Percentiles rank a stretch among this genome's conserved stretches.
Conservation (phyloP, 2,113 vertebrate species). For the Anser cygnoides region DNA sequence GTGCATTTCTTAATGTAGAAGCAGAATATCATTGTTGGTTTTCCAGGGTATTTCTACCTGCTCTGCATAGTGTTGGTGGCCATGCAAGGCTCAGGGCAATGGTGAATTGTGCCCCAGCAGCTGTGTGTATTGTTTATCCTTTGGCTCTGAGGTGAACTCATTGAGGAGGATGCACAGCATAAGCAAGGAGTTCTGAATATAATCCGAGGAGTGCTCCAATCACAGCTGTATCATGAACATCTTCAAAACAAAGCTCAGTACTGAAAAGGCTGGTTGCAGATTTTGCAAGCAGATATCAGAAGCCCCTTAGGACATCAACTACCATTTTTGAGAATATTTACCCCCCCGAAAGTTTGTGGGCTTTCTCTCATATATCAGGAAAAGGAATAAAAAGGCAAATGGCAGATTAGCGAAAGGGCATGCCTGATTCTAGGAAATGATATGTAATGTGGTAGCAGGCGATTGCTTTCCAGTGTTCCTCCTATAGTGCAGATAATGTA, state of each 20-base stretch:
- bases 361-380: background rate
- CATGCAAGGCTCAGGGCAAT: background rate
- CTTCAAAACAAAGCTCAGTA: background rate
- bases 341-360: background rate
- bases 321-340: background rate
- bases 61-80: background rate
- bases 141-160: background rate
- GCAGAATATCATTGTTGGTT: background rate
- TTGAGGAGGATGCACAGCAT: too few species aligned
- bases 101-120: background rate
- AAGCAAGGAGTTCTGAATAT: background rate
- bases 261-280: background rate
- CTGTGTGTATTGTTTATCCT: too few species aligned
- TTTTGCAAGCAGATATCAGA: background rate
- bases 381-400: background rate
- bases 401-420: background rate
- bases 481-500: background rate
- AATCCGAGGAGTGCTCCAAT: background rate
- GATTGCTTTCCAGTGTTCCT: background rate
- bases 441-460: background rate
- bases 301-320: background rate
- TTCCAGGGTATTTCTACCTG: background rate
- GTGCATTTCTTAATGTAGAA: background rate
- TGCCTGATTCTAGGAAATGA: background rate
- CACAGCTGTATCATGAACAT: background rate